Percentiles rank a stretch among this genome's conserved stretches.
phyloP scores from a whole-genome alignment of 2,797 vertebrate species.

The Arnoldichthys spilopterus region DNA sequence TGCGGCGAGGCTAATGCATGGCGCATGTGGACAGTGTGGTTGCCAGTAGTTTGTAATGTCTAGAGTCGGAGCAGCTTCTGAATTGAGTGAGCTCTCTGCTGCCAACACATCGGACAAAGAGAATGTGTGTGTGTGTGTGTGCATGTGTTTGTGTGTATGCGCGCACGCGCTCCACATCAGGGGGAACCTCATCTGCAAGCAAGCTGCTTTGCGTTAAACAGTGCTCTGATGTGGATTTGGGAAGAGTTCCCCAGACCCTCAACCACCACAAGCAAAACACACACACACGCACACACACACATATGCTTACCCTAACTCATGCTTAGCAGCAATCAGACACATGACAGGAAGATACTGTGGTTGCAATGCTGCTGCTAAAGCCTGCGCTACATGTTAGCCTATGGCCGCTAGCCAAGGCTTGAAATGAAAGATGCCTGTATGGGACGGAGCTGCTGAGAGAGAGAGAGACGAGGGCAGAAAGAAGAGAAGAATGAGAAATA shows the following conservation, averaged over 20 bases:
- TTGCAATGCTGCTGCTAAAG: slow-evolving; percentile 26
- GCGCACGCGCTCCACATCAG: slow-evolving; percentile 42
- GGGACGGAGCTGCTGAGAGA: slow-evolving; percentile 26
- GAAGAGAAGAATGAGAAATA: background rate
- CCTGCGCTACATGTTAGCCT: slow-evolving; percentile 45
- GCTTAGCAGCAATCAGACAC: slow-evolving; percentile 59
- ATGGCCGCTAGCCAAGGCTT: slow-evolving; percentile 44
- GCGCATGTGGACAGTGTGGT: slow-evolving; percentile 79
- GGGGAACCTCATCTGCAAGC: slow-evolving; percentile 77
- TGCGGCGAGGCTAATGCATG: slow-evolving; percentile 72
- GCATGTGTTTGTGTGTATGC: slow-evolving; percentile 26
- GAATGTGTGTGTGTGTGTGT: slow-evolving; percentile 53
- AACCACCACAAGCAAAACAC: slow-evolving; percentile 47
- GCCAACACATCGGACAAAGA: slow-evolving; percentile 74
- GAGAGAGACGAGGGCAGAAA: background rate
- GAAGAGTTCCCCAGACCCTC: slow-evolving; percentile 69
- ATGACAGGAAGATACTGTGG: slow-evolving; percentile 56
- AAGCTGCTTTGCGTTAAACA: slow-evolving; percentile 82
- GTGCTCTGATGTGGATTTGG: slow-evolving; percentile 81
- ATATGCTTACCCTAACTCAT: slow-evolving; percentile 46
- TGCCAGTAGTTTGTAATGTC: slow-evolving; percentile 82
- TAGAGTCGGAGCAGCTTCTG: slow-evolving; percentile 78
- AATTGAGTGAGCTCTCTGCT: slow-evolving; percentile 70
- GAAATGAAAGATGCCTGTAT: slow-evolving; percentile 55
- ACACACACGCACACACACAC: slow-evolving; percentile 27